Conservation (phyloP, 2,888 invertebrate species). For the Noctua pronuba region DNA sequence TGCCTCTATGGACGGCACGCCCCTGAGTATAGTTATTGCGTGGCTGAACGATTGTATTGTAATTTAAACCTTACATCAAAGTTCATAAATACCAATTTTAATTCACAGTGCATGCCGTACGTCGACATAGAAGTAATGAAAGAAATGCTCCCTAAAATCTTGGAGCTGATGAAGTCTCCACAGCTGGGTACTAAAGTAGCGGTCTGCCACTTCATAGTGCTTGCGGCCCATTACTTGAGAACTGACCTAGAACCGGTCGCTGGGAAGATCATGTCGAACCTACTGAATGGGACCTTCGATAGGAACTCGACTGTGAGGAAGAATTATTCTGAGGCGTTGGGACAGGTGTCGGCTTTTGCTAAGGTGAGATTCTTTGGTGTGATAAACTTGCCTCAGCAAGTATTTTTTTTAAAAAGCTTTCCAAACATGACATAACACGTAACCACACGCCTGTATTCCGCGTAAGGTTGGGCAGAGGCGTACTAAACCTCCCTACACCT, state of each 20-base stretch:
- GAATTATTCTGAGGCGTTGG: slow-evolving; percentile 95
- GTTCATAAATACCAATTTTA: not conserved
- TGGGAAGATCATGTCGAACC: slow-evolving; percentile 89
- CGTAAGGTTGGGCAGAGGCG: too few relatives aligned
- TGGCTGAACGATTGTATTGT: too few relatives aligned
- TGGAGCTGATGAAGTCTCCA: slow-evolving; percentile 95
- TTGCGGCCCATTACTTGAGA: slow-evolving; percentile 91
- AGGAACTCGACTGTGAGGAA: slow-evolving; percentile 95
- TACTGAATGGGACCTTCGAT: slow-evolving; percentile 95
- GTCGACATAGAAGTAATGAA: slow-evolving; percentile 94
- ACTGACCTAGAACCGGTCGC: slow-evolving; percentile 90
- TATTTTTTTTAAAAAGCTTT: not conserved
- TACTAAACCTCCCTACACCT: too few relatives aligned
- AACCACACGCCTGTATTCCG: too few relatives aligned
- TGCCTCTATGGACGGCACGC: too few relatives aligned
- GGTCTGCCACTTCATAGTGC: slow-evolving; percentile 94
- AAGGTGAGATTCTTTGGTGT: slow-evolving; percentile 88
- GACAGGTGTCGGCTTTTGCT: slow-evolving; percentile 95
- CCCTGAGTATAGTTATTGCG: too few relatives aligned
- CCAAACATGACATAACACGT: not conserved
- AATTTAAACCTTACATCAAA: not conserved
- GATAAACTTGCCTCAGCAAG: not conserved
- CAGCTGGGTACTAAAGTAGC: slow-evolving; percentile 96
- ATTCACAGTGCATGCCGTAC: slow-evolving; percentile 91
- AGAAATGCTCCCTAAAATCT: slow-evolving; percentile 94